Evolutionary conservation across 2,797 vertebrate species (phyloP), one percentile per base, ranked within the genome.

Genomic region (Adrianichthys oophorus): DNA sequence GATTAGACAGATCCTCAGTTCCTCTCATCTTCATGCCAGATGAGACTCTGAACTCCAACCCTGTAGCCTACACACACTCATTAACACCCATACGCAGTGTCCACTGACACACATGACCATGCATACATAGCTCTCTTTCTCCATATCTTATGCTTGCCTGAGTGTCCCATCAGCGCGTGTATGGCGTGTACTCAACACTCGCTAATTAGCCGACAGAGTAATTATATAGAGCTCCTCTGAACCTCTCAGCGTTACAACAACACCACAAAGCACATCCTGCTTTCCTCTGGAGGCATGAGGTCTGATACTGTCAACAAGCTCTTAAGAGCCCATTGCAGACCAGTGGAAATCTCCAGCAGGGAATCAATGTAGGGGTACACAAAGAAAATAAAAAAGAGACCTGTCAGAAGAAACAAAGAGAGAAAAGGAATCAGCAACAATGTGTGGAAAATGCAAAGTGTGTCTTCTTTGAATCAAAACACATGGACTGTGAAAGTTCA

Each of bases 171-270:
- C 94, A 90, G 88, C 81, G 85, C 72, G 86, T 88, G 89, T 63
- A 79, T 81, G 82, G 65, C 91, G 92, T 92, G 91, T 93, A 92
- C 86, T 75, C 79, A 88, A 88, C 86, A 84, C 88, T 87, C 82
- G 74, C 90, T 94, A 94, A 95, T 95, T 94, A 95, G 92, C 93
- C 89, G 91, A 86, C 79, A 85, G 81, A 87, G 89, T 90, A 93
- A 91, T 94, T 94, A 93, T 71, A 87, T 84, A 78, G 87, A 84
- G 79, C 76, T 83, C 62, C 59, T 68, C 69, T 69, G 75, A 81
- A 85, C 74, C 74, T 73, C 74, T 85, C 79, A 68, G 68, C 57
- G 48, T 49, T 52, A 67, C 68, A 68, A 72, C 81, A 79, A 68
- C 73, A 76, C 72, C 21, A 43, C 73, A 61, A 64, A 66, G 55